A percentile compares a stretch with the other conserved stretches of the same genome.
phyloP scores from a whole-genome alignment of 1,140 invertebrate genomes.

The Drosophila tristis region DNA sequence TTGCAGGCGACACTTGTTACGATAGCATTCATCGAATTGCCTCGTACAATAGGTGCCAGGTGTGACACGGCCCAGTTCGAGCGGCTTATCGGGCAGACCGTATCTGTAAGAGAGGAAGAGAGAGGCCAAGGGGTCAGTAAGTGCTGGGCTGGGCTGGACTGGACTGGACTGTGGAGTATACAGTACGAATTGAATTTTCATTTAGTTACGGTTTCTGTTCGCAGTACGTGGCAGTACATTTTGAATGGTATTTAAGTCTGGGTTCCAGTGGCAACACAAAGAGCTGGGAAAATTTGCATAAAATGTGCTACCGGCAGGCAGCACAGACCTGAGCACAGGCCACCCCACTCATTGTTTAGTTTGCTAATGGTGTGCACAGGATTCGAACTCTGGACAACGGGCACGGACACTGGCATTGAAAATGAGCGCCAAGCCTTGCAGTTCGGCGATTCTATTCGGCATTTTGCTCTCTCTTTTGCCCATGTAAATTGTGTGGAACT shows the following conservation, averaged over 20 bases:
- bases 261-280: conserved; percentile 25
- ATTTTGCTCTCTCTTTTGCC: conserved; percentile 18
- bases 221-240: conserved; percentile 47
- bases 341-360: conserved; percentile 60
- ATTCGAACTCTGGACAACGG: conserved; percentile 2
- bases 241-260: conserved; percentile 68
- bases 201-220: conserved; percentile 28
- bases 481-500: conserved; percentile 59
- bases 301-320: conserved; percentile 63
- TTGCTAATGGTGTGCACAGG: conserved; percentile 67
- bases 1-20: conserved; percentile 92
- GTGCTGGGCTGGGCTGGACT: conserved; percentile 14
- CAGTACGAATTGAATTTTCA: conserved; percentile 52
- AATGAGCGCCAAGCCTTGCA: conserved; percentile 4
- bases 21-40: conserved; percentile 94
- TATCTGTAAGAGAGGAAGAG: conserved; percentile 84
- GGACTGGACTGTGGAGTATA: too few species aligned
- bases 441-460: too few species aligned
- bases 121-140: conserved; percentile 28
- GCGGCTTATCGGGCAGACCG: conserved; percentile 88
- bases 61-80: conserved; percentile 91
- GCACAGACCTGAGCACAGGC: conserved; percentile 4
- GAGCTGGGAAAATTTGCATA: conserved; percentile 66
- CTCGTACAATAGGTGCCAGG: conserved; percentile 94
- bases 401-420: not conserved